Percentiles rank a stretch among this genome's conserved stretches.
phyloP scores from a whole-genome alignment of 1,140 invertebrate genomes.

The Artemia franciscana region DNA sequence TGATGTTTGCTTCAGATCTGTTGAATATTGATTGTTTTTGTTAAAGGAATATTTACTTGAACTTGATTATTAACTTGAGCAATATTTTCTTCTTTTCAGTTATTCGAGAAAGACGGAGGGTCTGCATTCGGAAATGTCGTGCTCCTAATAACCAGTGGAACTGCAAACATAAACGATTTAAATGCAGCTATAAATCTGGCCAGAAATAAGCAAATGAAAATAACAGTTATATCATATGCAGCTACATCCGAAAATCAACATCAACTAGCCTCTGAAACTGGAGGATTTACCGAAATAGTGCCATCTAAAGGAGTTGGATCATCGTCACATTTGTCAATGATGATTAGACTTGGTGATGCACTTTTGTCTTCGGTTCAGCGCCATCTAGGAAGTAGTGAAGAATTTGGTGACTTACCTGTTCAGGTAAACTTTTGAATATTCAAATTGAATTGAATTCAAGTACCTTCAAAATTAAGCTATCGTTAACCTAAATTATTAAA shows the following conservation, averaged over 20 bases:
- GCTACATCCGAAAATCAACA: slow-evolving; percentile 7
- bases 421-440: neutral
- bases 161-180: slow-evolving; percentile 4
- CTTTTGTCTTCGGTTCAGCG: slow-evolving; percentile 3
- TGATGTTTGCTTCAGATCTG: too few species aligned
- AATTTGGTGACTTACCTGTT: neutral
- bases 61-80: too few species aligned
- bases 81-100: slow-evolving; percentile 17
- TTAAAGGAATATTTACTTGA: too few species aligned
- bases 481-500: too few species aligned
- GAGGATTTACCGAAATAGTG: slow-evolving; percentile 14
- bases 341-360: slow-evolving; percentile 9
- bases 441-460: too few species aligned
- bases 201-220: slow-evolving; percentile 5
- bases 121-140: slow-evolving; percentile 26
- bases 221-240: slow-evolving; percentile 8
- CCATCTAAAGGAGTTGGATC: slow-evolving; percentile 14
- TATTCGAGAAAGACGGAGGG: slow-evolving; percentile 23
- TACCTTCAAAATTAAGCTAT: too few species aligned
- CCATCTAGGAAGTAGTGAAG: neutral
- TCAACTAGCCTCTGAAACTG: slow-evolving; percentile 9
- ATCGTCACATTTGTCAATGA: slow-evolving; percentile 14
- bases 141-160: slow-evolving; percentile 22
- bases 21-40: too few species aligned
- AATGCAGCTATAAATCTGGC: slow-evolving; percentile 6